These are phyloP conservation scores for Leucoma salicis DNA, from an alignment of 2,888 invertebrate species.

Conservation along the genomic window DNA sequence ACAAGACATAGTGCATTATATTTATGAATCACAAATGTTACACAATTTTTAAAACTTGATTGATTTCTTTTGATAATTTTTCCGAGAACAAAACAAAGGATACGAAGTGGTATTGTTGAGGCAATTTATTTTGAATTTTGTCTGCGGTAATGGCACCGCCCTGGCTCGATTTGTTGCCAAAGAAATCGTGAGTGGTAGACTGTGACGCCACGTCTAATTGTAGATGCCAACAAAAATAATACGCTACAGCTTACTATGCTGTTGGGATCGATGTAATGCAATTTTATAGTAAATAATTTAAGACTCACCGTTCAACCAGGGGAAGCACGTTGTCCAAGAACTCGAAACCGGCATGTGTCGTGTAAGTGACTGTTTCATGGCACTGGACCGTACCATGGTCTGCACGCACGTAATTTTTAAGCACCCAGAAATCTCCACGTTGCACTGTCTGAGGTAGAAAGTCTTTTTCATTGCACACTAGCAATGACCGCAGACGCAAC, in stretches of 20 bases:
- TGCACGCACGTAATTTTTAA: slow-evolving; percentile 92
- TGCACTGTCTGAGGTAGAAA: slow-evolving; percentile 84
- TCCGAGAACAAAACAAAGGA: background rate
- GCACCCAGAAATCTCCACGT: slow-evolving; percentile 93
- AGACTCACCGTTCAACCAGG: slow-evolving; percentile 86
- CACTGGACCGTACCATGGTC: slow-evolving; percentile 86
- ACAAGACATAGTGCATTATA: too few species aligned
- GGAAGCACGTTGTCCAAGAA: slow-evolving; percentile 95
- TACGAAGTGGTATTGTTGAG: slow-evolving; percentile 27
- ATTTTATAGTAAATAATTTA: slow-evolving; percentile 11
- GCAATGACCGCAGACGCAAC: slow-evolving; percentile 63
- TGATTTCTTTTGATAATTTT: too few species aligned
- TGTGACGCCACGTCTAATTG: slow-evolving; percentile 45
- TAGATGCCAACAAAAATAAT: slow-evolving; percentile 27
- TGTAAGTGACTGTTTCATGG: slow-evolving; percentile 94
- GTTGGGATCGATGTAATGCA: slow-evolving; percentile 15
- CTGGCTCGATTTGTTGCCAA: slow-evolving; percentile 40
- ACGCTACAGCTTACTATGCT: slow-evolving; percentile 4
- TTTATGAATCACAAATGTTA: too few species aligned
- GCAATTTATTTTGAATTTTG: slow-evolving; percentile 30
- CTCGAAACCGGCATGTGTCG: slow-evolving; percentile 95
- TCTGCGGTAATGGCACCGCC: slow-evolving; percentile 26
- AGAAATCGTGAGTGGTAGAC: slow-evolving; percentile 45
- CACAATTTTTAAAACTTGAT: too few species aligned
- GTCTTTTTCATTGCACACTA: slow-evolving; percentile 85